Conservation (phyloP, 30 jellyfish, hydroid and myxozoan species). For the Haliclystus octoradiatus region DNA sequence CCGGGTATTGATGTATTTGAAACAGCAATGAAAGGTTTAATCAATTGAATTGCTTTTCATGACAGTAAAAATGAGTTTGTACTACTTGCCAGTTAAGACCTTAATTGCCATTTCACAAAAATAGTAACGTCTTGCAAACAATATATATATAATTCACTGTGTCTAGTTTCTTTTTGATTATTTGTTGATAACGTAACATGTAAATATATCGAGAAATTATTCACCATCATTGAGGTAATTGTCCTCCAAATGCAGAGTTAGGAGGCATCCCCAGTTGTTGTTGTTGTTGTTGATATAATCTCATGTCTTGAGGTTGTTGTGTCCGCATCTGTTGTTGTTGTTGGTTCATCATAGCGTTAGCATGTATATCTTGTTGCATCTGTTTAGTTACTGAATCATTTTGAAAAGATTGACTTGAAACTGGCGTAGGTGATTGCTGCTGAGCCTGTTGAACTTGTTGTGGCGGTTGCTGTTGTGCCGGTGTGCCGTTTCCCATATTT, state of each 20-base stretch:
- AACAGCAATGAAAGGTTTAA: no score
- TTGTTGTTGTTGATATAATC: not conserved
- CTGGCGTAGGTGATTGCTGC: slow-evolving; percentile 9
- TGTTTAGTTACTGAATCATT: slow-evolving; percentile 10
- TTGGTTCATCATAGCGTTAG: not conserved
- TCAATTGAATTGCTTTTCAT: no score
- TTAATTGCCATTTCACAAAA: no score
- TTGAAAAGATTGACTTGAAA: slow-evolving; percentile 45
- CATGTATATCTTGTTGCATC: slow-evolving; percentile 9
- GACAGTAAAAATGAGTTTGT: no score
- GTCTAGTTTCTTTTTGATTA: no score
- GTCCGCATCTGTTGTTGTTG: not conserved
- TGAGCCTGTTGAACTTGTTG: slow-evolving; percentile 6
- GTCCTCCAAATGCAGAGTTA: not conserved
- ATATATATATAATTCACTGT: no score
- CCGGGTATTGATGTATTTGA: no score
- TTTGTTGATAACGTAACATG: no score
- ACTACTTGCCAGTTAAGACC: no score
- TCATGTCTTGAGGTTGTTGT: not conserved
- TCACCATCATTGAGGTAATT: not conserved
- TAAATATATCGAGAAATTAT: no score
- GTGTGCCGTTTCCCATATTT: no score
- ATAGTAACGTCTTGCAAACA: no score
- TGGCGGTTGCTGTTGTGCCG: slow-evolving; percentile 32
- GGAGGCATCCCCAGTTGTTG: slow-evolving; percentile 15